A percentile compares a stretch with the other conserved stretches of the same genome.
phyloP scores from a whole-genome alignment of 1,140 invertebrate species.

The Eumeta japonica region DNA sequence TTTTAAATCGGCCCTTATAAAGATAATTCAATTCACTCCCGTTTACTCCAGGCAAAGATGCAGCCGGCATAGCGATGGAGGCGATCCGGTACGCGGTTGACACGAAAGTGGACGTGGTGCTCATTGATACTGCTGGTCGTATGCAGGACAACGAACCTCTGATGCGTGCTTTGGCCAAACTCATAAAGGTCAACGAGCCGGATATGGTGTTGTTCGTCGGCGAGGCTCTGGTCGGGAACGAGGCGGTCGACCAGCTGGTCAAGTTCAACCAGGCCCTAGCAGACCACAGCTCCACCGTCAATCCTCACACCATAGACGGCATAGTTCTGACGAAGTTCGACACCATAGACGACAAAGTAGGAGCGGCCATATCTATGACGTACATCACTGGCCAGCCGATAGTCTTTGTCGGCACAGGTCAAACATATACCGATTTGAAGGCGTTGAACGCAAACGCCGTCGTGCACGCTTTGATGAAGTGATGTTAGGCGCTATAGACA shows the following conservation, averaged over 20 bases:
- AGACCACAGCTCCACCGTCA: slow-evolving; percentile 78
- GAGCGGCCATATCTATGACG: slow-evolving; percentile 99
- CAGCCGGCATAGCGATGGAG: slow-evolving; percentile 96
- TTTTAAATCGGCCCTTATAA: background rate
- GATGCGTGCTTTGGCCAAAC: slow-evolving; percentile 94
- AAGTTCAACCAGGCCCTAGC: slow-evolving; percentile 98
- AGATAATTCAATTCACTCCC: background rate
- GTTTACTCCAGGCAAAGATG: slow-evolving; percentile 81
- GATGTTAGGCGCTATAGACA: slow-evolving; percentile 17
- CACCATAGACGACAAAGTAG: slow-evolving; percentile 99
- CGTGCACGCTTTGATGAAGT: slow-evolving; percentile 95
- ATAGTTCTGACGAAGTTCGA: slow-evolving; percentile 99
- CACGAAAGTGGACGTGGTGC: slow-evolving; percentile 81
- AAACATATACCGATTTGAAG: slow-evolving; percentile 98
- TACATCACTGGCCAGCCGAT: slow-evolving; percentile 99
- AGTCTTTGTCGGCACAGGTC: slow-evolving; percentile 98
- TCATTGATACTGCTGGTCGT: slow-evolving; percentile 96
- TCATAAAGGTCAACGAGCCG: slow-evolving; percentile 87
- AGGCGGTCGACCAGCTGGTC: slow-evolving; percentile 97
- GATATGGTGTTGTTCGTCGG: slow-evolving; percentile 98
- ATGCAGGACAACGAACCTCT: slow-evolving; percentile 99
- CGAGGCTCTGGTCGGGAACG: slow-evolving; percentile 99
- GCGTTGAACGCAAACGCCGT: slow-evolving; percentile 96
- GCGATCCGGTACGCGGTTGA: slow-evolving; percentile 89
- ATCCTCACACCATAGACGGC: slow-evolving; percentile 93